Evolutionary conservation across 2,113 vertebrate genomes (phyloP), one percentile per base, ranked within the genome.

Genomic region (Muscicapa adusta): DNA sequence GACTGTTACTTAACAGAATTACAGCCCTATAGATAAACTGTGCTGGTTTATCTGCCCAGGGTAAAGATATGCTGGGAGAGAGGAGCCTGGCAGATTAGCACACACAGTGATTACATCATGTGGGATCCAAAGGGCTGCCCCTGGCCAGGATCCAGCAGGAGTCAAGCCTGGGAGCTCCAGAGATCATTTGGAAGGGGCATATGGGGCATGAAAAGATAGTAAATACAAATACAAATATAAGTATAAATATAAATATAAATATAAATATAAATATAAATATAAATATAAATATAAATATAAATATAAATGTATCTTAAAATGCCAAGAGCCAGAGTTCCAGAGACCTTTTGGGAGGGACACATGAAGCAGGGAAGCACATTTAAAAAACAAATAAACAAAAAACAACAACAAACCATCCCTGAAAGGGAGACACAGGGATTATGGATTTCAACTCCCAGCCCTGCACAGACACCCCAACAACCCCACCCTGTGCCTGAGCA

Each of bases 21-120:
- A 95, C 48, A 91, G 89, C 62, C 58, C 95, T 94, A 66, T 18
- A 91, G 93, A 95, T 97, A 96, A 96, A 95, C 91, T 93, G n/a
- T 50, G 87, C 53, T 0, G 6, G 42, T 82, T 97, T 94, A 97
- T 95, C 84, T 89, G 81, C 36, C 1, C 4, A 13, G 73, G 63
- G 77, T 43, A 91, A 75, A 74, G 42, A 48, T 1, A 5, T 29
- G 65, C 77, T 82, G 89, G 73, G 31, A 56, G 68, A 47, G 11
- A 68, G 73, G 19, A 72, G 73, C 70, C 80, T 82, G 61, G 28
- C 65, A 65, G 93, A 81, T 92, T 57, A 75, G 67, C 29, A 29
- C 60, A 66, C 83, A 34, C 18, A 18, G 51, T 1, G 38, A 73
- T 90, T 66, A 80, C 24, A 43, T 28, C 36, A 50, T 28, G 25